Evolutionary conservation across 1,140 invertebrate genomes (phyloP).

Genomic region (Brachionus plicatilis): DNA sequence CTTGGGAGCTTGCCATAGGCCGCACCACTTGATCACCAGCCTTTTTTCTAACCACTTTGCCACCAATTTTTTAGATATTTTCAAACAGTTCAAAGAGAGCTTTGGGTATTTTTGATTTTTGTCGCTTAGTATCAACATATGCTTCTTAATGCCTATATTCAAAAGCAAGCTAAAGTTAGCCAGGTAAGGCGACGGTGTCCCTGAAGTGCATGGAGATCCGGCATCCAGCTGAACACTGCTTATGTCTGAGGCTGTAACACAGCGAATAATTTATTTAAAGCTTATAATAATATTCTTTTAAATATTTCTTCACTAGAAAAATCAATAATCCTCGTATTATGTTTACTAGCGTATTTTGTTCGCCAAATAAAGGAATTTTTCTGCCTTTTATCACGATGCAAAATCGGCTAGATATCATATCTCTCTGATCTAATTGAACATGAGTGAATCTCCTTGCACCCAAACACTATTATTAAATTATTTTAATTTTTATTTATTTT

Average conservation of each 20-base stretch:
- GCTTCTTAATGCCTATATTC: neutral
- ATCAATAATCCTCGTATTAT: neutral
- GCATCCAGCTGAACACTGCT: neutral
- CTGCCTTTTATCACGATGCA: neutral
- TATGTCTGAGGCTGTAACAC: neutral
- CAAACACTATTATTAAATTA: neutral
- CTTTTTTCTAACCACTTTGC: neutral
- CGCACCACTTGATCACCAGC: neutral
- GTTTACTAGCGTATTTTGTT: neutral
- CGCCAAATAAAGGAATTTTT: neutral
- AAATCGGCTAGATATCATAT: neutral
- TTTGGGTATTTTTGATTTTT: neutral
- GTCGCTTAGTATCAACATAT: neutral
- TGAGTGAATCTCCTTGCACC: neutral
- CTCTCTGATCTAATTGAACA: neutral
- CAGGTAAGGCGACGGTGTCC: neutral
- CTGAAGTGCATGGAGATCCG: neutral
- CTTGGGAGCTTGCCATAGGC: neutral
- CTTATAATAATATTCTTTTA: neutral
- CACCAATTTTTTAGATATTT: neutral
- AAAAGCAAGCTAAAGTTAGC: slow-evolving; percentile 28
- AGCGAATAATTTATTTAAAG: neutral
- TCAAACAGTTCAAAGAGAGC: neutral
- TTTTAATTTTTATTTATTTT: neutral
- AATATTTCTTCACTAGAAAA: neutral